Percentiles rank a stretch among this genome's conserved stretches.
Evolutionary conservation across 2,797 vertebrate genomes (phyloP).

Genomic region (Zenarchopterus dispar): DNA sequence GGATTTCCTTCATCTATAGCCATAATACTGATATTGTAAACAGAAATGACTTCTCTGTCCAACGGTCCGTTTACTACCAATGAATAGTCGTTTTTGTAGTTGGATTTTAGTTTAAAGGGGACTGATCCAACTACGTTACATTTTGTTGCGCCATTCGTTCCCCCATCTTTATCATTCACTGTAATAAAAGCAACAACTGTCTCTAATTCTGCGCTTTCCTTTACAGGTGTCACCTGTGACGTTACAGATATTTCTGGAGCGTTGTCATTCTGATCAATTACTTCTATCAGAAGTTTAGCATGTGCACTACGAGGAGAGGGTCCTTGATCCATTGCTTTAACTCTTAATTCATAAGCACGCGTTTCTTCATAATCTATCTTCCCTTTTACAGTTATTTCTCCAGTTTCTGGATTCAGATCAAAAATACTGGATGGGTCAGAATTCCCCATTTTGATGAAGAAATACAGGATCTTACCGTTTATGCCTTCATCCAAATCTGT

Average conservation of each 20-base stretch:
- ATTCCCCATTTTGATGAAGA: constrained; percentile 51
- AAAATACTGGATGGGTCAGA: constrained; percentile 52
- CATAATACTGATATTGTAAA: constrained; percentile 85
- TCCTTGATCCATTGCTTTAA: constrained; percentile 77
- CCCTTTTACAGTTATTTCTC: constrained; percentile 79
- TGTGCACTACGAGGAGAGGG: constrained; percentile 41
- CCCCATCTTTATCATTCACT: constrained; percentile 74
- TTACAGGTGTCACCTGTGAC: constrained; percentile 62
- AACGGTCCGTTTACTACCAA: constrained; percentile 84
- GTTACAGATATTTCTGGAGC: constrained; percentile 71
- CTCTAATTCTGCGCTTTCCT: constrained; percentile 69
- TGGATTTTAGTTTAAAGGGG: constrained; percentile 71
- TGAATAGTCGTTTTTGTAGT: constrained; percentile 76
- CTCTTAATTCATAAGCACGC: constrained; percentile 79
- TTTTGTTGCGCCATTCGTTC: constrained; percentile 65
- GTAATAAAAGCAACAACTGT: constrained; percentile 77
- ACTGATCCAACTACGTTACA: constrained; percentile 52
- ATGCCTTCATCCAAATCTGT: constrained; percentile 73
- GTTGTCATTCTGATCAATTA: constrained; percentile 69
- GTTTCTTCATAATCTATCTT: constrained; percentile 82
- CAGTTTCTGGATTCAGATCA: constrained; percentile 66
- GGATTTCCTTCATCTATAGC: constrained; percentile 85
- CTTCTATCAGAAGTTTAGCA: constrained; percentile 75
- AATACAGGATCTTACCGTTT: constrained; percentile 71
- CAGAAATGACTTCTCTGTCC: constrained; percentile 83